Evolutionary conservation across 2,797 vertebrate species (phyloP), one percentile per base, ranked within the genome.

Genomic region (Thripadectes ignobilis): DNA sequence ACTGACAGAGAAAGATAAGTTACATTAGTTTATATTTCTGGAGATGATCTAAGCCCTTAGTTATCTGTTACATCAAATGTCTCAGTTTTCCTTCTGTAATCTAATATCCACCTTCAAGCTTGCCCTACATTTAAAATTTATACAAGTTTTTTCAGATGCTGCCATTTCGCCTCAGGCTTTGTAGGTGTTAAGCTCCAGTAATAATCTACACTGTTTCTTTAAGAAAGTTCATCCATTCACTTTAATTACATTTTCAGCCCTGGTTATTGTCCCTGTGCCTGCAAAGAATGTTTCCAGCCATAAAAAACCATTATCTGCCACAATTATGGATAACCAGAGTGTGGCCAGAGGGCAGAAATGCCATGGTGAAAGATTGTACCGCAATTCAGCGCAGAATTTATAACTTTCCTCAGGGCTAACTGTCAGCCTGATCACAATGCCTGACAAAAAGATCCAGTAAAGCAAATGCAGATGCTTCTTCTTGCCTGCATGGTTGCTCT

Each of bases 221-320:
- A 96, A 95, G 92, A 96, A 97, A 97, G 95, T 93, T 95, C 88
- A 97, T 96, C 96, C 76, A 89, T 96, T 94, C 96, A 81, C 96
- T 97, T 95, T 88, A 88, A 96, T 95, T 93, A 96, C 14, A 68
- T 95, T 95, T 96, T 93, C 95, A 58, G 49, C 80, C 94, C 41
- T 41, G 74, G 72, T 88, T 91, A 89, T 97, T 97, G 96, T 97
- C 97, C 93, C 88, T 95, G 89, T 96, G 95, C 96, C 95, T 97
- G 93, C 94, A 96, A 97, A 97, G 97, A 97, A 97, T 97, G 96
- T 97, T 97, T 97, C 96, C 96, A 97, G 97, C 96, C 97, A 97
- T 97, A 97, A 97, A 97, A 97, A 90, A 97, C 94, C 95, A 97
- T 97, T 97, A 97, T 97, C 97, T 97, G 96, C 97, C 96, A 97